A percentile compares a stretch with the other conserved stretches of the same genome.
Evolutionary conservation across 2,113 vertebrate genomes (phyloP).

Genomic region (Numida meleagris): DNA sequence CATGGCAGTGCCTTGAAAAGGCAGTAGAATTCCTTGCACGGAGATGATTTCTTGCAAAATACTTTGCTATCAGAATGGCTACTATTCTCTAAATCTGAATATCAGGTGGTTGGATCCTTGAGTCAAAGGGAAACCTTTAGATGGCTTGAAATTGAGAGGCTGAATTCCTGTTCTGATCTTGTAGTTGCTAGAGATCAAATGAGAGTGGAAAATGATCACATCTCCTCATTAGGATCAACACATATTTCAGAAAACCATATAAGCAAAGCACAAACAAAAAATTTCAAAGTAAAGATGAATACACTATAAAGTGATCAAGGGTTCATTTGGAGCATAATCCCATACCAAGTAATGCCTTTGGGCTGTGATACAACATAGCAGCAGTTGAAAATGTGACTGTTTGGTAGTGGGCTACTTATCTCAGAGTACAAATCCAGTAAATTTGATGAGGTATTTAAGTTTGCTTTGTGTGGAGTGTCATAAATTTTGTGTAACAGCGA

Average conservation of each 20-base stretch:
- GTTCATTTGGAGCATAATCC: background rate
- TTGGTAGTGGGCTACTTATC: background rate
- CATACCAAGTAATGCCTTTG: background rate
- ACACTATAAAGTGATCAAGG: background rate
- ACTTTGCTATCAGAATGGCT: background rate
- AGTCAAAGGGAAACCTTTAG: background rate
- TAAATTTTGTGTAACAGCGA: background rate
- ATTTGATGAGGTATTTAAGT: background rate
- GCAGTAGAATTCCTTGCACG: background rate
- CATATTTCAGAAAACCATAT: background rate
- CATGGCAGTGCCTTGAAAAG: background rate
- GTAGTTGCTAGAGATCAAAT: background rate
- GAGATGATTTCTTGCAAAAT: background rate
- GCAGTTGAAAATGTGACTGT: background rate
- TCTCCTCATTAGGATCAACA: background rate
- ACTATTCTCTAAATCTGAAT: background rate
- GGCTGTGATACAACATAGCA: background rate
- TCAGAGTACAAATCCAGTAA: background rate
- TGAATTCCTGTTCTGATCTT: background rate
- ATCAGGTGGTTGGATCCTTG: background rate
- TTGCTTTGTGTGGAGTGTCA: background rate
- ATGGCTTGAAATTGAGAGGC: background rate
- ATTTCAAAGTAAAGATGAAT: background rate
- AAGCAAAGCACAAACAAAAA: background rate
- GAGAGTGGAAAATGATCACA: background rate